Base-by-base conservation (phyloP, 2,888 invertebrate genomes). In the Pseudococcus longispinus region DNA sequence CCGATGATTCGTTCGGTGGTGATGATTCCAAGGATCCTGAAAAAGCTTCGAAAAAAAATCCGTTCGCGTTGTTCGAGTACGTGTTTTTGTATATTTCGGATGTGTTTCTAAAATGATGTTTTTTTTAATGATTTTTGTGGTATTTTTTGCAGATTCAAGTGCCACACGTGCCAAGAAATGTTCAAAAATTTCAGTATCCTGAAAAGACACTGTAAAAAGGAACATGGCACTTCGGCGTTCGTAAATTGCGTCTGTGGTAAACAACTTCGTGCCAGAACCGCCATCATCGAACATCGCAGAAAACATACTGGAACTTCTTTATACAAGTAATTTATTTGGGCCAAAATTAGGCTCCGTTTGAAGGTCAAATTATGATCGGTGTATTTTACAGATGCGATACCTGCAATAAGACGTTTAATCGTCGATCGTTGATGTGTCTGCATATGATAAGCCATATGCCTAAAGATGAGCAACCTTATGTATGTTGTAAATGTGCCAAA, bases 381-480 rank as follows among this genome's bases (percentile, higher is more conserved):
- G 3, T 46, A 44, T 74, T 51, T 88, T 89, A 83, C 89, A 93
- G 92, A 51, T 93, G 93, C 90, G 92, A 92, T 88, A 91, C 92
- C 90, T 93, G 92, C 89, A 91, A 92, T n/a, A 91, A 92, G 88
- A 91, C 92, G 88, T 91, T 92, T 60, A 92, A 92, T 90, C 91
- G 92, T 9, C 87, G 91, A 88, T 90, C 91, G 84, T 92, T 92
- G 18, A 90, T 92, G 88, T 91, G 92, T 88, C 92, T 92, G 89
- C 93, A 93, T 89, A 92, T 92, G 89, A 90, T 92, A 90, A 91
- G 92, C 88, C 93, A 93, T 89, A 89, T 92, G 89, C 92, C 92
- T n/a, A 92, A 92, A 90, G 90, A 92, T 0, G 92, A 92, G 87
- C 90, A 92, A 88, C 91, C 91, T 88, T 92, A 91, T 89, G 90